Evolutionary conservation across 2,888 invertebrate species (phyloP), one percentile per base, ranked within the genome.

Genomic region (Branchinecta sandiegonensis): DNA sequence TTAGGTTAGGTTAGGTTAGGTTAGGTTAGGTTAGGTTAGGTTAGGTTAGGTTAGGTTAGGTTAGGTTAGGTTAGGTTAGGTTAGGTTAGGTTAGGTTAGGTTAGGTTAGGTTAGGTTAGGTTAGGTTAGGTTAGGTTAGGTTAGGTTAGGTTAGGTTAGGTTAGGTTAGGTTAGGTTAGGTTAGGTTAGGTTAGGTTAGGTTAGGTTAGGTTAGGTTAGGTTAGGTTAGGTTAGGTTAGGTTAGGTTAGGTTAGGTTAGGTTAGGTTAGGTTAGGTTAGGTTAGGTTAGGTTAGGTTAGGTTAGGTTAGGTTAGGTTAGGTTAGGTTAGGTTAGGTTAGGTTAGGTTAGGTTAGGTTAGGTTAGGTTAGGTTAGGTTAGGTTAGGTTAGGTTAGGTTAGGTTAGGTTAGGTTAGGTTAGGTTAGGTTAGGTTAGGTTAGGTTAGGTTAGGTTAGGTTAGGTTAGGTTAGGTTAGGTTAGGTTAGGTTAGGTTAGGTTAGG

Each of bases 401-500:
- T 66, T 67, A 66, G 71, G 71, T 66, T 70, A 69, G 70, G 69
- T 66, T 71, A 71, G 70, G 71, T 66, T 71, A 69, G 67, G 71
- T 56, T 69, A 67, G 69, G 69, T 63, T 69, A 68, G 68, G 69
- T 65, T 68, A 14, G 71, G 69, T 50, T 72, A 66, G 68, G 71
- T 68, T 71, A 48, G 48, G 66, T 67, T 71, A 65, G 69, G 71
- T 67, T 70, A 56, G 69, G 70, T 71, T 72, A 72, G 72, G 72
- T 72, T 71, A 71, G 72, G 72, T 72, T 72, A 72, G 72, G 72
- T 72, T 71, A 69, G 71, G 71, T 71, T 72, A 71, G 71, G 69
- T 71, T 71, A 70, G 72, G 72, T 72, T 66, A 70, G 71, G n/a
- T n/a, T n/a, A n/a, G n/a, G n/a, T n/a, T n/a, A n/a, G n/a, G n/a